Conservation (phyloP, 2,797 vertebrate genomes). For the Mus spretus region DNA sequence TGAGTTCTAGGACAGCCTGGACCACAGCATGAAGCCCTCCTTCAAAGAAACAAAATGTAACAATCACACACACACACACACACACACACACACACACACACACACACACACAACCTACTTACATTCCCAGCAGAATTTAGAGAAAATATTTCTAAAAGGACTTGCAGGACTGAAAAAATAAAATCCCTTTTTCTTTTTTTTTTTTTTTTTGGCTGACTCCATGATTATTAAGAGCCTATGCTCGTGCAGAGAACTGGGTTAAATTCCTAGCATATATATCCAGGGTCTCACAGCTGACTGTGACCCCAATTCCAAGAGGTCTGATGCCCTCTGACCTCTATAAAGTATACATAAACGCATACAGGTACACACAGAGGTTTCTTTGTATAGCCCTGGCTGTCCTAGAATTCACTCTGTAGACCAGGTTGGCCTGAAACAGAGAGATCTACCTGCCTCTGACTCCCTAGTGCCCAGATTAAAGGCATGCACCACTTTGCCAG, state of each 20-base stretch:
- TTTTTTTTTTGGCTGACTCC: neutral
- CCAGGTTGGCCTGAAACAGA: neutral
- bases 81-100: neutral
- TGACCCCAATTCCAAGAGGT: neutral
- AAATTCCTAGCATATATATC: neutral
- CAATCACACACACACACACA: neutral
- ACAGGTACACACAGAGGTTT: neutral
- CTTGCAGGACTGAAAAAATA: conserved; percentile 64
- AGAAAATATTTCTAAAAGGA: conserved; percentile 69
- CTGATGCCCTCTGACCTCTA: neutral
- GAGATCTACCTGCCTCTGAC: neutral
- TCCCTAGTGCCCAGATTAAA: neutral
- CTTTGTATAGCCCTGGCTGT: neutral
- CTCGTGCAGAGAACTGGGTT: neutral
- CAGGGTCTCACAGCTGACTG: neutral
- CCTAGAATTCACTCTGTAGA: neutral
- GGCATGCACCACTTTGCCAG: neutral
- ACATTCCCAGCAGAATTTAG: conserved; percentile 74
- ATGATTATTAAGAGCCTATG: neutral
- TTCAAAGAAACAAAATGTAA: neutral
- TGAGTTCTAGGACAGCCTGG: neutral
- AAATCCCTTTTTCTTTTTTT: conserved; percentile 59
- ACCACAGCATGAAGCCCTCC: neutral
- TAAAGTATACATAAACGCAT: neutral
- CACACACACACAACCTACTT: neutral